These are phyloP conservation scores for Amorpha juglandis DNA, from an alignment of 2,888 invertebrate genomes.

Conservation along the genomic window DNA sequence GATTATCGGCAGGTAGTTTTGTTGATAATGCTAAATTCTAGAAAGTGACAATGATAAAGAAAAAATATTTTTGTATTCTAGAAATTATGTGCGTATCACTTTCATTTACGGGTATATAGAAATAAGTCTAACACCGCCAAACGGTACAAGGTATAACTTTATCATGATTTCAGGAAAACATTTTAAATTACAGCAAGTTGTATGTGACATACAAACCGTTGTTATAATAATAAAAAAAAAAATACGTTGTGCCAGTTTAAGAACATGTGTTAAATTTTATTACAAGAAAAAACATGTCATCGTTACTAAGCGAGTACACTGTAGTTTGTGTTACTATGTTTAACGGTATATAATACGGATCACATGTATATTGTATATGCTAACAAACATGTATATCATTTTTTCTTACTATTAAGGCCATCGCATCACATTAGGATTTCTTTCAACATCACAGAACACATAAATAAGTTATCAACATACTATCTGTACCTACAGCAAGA, in stretches of 20 bases:
- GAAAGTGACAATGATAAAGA: no score
- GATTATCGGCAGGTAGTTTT: no score
- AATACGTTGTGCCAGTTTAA: conserved; percentile 1
- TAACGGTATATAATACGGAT: not conserved
- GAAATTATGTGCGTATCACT: not conserved
- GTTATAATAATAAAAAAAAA: conserved; percentile 12
- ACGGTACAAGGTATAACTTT: no score
- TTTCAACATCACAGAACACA: no score
- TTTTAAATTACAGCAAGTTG: not conserved
- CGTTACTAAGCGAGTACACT: conserved; percentile 4
- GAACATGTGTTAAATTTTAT: conserved; percentile 16
- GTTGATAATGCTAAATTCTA: no score
- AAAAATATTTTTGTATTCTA: no score
- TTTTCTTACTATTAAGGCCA: no score
- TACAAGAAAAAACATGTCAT: conserved; percentile 7
- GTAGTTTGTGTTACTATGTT: not conserved
- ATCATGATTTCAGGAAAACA: not conserved
- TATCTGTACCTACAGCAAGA: no score
- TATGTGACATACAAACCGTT: not conserved
- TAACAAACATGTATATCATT: no score
- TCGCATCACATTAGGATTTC: no score
- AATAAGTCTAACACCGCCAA: no score
- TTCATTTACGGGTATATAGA: not conserved
- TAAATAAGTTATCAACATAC: no score
- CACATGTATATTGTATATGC: not conserved